These are phyloP conservation scores for Megastigmus dorsalis DNA, from an alignment of 2,888 invertebrate genomes.

Conservation along the genomic window DNA sequence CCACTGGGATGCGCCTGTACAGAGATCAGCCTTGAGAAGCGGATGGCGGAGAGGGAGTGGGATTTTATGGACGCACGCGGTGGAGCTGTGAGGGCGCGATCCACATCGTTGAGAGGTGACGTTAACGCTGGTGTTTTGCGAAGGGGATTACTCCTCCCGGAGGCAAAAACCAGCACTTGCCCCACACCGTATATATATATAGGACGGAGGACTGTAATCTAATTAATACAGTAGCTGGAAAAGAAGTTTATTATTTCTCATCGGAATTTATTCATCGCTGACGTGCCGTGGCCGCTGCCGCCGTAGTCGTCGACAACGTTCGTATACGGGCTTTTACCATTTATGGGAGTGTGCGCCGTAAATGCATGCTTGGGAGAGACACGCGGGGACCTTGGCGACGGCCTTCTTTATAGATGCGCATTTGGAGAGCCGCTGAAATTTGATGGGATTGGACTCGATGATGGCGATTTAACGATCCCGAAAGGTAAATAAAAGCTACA, in stretches of 20 bases:
- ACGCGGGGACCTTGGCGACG: conserved; percentile 8
- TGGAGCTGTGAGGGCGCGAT: background rate
- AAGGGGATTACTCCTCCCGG: conserved; percentile 27
- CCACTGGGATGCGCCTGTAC: background rate
- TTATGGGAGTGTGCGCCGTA: conserved; percentile 5
- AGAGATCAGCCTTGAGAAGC: background rate
- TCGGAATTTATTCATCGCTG: conserved; percentile 39
- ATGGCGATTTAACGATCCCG: conserved; percentile 28
- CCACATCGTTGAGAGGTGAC: conserved; percentile 34
- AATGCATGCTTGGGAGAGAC: too few species aligned
- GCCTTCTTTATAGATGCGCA: conserved; percentile 29
- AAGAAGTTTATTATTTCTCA: conserved; percentile 45
- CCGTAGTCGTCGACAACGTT: too few species aligned
- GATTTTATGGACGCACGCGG: background rate
- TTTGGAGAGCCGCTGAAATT: conserved; percentile 38
- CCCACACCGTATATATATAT: too few species aligned
- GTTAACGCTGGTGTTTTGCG: conserved; percentile 44
- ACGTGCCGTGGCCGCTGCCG: background rate
- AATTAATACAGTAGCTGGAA: conserved; percentile 44
- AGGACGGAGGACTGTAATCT: too few species aligned
- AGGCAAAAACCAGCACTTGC: conserved; percentile 20
- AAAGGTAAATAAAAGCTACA: too few species aligned
- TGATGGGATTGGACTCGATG: conserved; percentile 43
- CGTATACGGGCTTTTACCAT: conserved; percentile 37
- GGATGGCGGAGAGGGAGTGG: too few species aligned